A percentile compares a stretch with the other conserved stretches of the same genome.
Conservation (phyloP, 1,140 invertebrate species). For the Drosophila trapezifrons region DNA sequence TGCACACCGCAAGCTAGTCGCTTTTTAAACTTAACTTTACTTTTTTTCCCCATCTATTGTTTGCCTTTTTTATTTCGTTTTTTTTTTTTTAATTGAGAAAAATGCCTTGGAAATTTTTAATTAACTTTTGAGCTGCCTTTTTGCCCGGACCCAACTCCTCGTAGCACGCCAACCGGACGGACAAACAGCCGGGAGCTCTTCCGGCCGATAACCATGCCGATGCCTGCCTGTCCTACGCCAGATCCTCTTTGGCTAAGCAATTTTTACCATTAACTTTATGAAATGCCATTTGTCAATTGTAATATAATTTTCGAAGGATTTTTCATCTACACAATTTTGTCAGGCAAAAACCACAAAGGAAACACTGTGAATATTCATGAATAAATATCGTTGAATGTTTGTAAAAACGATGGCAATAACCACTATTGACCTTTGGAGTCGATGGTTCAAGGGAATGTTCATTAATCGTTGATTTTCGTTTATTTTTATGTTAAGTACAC, state of each 20-base stretch:
- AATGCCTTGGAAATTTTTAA: constrained; percentile 47
- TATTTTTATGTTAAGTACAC: constrained; percentile 7
- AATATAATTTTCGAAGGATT: constrained; percentile 25
- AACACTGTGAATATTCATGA: constrained; percentile 48
- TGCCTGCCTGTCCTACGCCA: constrained; percentile 1
- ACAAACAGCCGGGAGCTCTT: constrained; percentile 33
- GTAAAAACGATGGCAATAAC: constrained; percentile 16
- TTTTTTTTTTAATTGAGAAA: constrained; percentile 33
- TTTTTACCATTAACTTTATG: constrained; percentile 28
- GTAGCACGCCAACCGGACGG: constrained; percentile 10
- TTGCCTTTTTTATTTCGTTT: constrained; percentile 14
- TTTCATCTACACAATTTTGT: constrained; percentile 5
- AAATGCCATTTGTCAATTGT: constrained; percentile 44
- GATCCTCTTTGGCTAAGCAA: constrained; percentile 8
- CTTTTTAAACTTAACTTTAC: constrained; percentile 36
- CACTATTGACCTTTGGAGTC: constrained; percentile 4
- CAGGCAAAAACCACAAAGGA: constrained; percentile 8
- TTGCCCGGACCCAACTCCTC: constrained; percentile 14
- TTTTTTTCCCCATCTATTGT: constrained; percentile 22
- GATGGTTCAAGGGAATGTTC: not conserved
- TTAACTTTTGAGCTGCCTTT: constrained; percentile 35
- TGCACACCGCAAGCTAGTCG: constrained; percentile 25
- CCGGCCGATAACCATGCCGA: constrained; percentile 20
- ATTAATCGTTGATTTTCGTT: not conserved
- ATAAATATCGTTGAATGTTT: constrained; percentile 22